Evolutionary conservation across 1,140 invertebrate species (phyloP), one percentile per base, ranked within the genome.

Genomic region (Scylla paramamosain): DNA sequence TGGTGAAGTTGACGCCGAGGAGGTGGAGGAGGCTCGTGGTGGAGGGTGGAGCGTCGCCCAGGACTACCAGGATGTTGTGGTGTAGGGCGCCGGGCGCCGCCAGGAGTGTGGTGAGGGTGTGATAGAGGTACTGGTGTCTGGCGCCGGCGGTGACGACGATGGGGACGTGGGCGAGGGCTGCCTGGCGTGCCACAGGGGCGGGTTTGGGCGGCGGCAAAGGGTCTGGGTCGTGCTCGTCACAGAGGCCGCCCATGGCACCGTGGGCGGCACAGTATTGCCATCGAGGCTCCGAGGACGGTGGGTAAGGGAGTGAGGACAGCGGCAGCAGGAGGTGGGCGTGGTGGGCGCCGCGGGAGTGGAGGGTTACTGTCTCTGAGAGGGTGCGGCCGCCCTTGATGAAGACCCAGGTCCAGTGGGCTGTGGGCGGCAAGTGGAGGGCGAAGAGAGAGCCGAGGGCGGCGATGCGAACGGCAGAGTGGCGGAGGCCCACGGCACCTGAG

Each of bases 341-440:
- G 29, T 91, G 92, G 59, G 67, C 31, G 59, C 86, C 89, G 32
- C 67, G 4, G 93, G 84, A 93, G 87, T 67, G 77, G 20, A 95
- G 46, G 29, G 95, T 90, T 0, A 46, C 92, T 4, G 95, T 93
- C 91, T 96, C 96, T 20, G 88, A 90, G 31, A 96, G 93, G 7
- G 96, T 96, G 4, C 96, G 95, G 14, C 96, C 96, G 29, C 96
- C 96, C 84, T 95, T 96, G 91, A 96, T 39, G 86, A 96, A 96
- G 28, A 95, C 93, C 96, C 96, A 96, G 7, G 91, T 95, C 96
- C 96, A 96, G 94, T 93, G 95, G 31, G 94, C 91, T 4, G 29
- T 52, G 52, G 86, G 94, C 48, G 92, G 84, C 67, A 95, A 91
- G 84, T 96, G 92, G 6, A 77, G n/a, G 8, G 92, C 95, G 14